Base-by-base conservation (phyloP, 2,113 vertebrate species). In the Ellobius talpinus region DNA sequence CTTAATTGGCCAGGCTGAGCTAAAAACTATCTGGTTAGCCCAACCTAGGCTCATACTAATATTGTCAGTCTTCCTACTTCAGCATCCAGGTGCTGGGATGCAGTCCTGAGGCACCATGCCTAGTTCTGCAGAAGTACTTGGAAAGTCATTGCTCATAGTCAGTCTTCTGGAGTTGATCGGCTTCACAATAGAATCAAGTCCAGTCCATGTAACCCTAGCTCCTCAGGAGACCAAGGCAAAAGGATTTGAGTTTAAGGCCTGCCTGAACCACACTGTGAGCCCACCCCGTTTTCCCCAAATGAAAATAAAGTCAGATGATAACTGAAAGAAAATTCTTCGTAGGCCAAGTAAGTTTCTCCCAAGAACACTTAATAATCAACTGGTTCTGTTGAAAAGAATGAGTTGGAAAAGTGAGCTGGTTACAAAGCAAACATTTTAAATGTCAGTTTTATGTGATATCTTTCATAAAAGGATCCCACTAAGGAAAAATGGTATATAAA, bases 321-420 rank as follows among this genome's bases (percentile, higher is more conserved):
- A 55, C 31, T 79, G 17, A 55, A 77, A 92, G 42, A 72, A 84
- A 39, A 26, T 96, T 88, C 81, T 94, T 87, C 96, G 23, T 36
- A 65, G 73, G 17, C 72, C 24, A 94, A 94, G 87, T 91, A 82
- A 93, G 68, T 94, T 24, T 78, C 42, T 87, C 12, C 42, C 31
- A 91, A 63, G 21, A 89, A 33, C n/a, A 89, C 17, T 50, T 50
- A 89, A 81, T 90, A 96, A 87, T 82, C 58, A 87, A 0, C 77
- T 93, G 73, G 45, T 85, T 19, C 33, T 94, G 5, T 58, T 91
- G 50, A 66, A 92, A 95, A 85, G 65, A 76, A 91, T n/a, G 13
- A 82, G 42, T 92, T 88, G 73, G 7, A 47, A 65, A 78, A 96
- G n/a, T 82, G 12, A 66, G 58, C 31, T 77, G 19, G 7, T 89